phyloP scores from a whole-genome alignment of 1,140 invertebrate genomes.

The Zaprionus inermis region DNA sequence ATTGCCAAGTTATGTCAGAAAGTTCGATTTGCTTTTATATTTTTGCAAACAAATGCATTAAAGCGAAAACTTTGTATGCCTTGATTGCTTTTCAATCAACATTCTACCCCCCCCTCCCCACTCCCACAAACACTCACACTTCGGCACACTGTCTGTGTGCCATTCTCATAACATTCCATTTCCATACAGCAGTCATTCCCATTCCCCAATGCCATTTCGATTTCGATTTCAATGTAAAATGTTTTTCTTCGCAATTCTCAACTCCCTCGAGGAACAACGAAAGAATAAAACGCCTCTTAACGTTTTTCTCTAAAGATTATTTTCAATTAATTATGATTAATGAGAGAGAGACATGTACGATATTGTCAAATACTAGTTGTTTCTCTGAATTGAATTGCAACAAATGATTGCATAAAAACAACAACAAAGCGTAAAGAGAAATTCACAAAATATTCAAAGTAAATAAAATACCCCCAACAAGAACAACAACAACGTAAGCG shows the following conservation, averaged over 20 bases:
- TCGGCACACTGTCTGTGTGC: not conserved
- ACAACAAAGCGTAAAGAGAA: conserved; percentile 16
- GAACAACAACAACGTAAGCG: conserved; percentile 23
- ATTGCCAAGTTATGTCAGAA: not conserved
- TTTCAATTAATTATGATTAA: conserved; percentile 17
- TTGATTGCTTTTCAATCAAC: conserved; percentile 1
- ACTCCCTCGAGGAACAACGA: not conserved
- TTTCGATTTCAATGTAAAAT: conserved; percentile 18
- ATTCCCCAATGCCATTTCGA: not conserved
- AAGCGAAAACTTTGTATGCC: not conserved
- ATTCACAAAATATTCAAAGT: conserved; percentile 41
- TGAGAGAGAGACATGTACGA: not conserved
- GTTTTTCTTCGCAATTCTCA: not conserved
- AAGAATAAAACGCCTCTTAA: not conserved
- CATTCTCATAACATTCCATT: conserved; percentile 12
- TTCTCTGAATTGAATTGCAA: conserved; percentile 30
- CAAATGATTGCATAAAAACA: conserved; percentile 35
- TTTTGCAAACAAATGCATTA: not conserved
- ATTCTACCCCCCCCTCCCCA: not conserved
- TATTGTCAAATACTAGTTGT: conserved; percentile 12
- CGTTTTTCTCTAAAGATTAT: not conserved
- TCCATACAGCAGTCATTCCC: not conserved
- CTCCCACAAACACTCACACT: not conserved
- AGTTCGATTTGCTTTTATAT: not conserved
- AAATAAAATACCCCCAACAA: conserved; percentile 48